Conservation (phyloP, 2,797 vertebrate genomes). For the Bradypodion ventrale region DNA sequence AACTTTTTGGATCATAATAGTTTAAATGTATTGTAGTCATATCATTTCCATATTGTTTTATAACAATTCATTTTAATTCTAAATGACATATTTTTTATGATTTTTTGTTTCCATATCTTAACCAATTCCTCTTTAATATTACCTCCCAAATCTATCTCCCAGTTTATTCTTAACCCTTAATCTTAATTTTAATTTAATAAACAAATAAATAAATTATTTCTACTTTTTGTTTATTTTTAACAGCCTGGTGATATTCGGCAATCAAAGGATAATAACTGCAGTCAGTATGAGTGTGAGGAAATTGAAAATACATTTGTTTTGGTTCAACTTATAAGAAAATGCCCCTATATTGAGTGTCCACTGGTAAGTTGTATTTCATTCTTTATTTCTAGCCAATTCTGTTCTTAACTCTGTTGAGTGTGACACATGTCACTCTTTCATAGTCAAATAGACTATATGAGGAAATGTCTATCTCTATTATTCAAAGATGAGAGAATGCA, state of each 20-base stretch:
- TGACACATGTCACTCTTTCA: background rate
- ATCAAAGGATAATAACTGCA: slow-evolving; percentile 48
- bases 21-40: too few species aligned
- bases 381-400: background rate
- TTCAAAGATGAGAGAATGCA: background rate
- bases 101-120: too few species aligned
- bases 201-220: background rate
- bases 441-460: background rate
- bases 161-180: too few species aligned
- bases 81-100: too few species aligned
- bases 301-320: slow-evolving; percentile 57
- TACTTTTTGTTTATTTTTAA: slow-evolving; percentile 14
- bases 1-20: too few species aligned
- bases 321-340: slow-evolving; percentile 52
- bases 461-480: background rate
- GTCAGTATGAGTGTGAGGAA: slow-evolving; percentile 70
- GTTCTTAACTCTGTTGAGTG: background rate
- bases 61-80: too few species aligned
- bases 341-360: slow-evolving; percentile 46
- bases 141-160: too few species aligned
- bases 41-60: too few species aligned
- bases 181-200: too few species aligned
- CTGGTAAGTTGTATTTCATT: slow-evolving; percentile 57
- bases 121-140: too few species aligned
- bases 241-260: slow-evolving; percentile 56